Evolutionary conservation across 2,113 vertebrate species (phyloP).

Genomic region (Nothobranchius furzeri): DNA sequence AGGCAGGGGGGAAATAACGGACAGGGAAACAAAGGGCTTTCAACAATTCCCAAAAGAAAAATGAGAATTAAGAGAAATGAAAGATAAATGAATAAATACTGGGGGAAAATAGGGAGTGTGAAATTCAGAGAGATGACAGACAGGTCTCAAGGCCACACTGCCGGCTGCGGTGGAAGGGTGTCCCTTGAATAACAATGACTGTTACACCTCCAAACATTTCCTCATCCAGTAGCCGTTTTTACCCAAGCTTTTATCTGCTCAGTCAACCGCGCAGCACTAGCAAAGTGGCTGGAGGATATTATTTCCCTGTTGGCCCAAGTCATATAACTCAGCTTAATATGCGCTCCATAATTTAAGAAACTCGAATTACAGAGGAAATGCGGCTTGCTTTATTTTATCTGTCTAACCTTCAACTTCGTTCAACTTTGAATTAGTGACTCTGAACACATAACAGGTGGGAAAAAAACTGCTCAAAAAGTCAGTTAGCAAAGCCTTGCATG

Average conservation of each 20-base stretch:
- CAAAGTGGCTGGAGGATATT: conserved; percentile 81
- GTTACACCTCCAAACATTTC: conserved; percentile 82
- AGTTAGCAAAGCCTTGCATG: conserved; percentile 67
- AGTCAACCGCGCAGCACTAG: conserved; percentile 77
- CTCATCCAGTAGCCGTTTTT: conserved; percentile 80
- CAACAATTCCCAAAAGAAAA: conserved; percentile 76
- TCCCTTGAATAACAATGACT: conserved; percentile 84
- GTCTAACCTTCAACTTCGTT: conserved; percentile 82
- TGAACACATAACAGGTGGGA: conserved; percentile 70
- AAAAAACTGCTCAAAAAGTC: conserved; percentile 44
- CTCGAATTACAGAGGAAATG: conserved; percentile 79
- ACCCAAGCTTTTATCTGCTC: conserved; percentile 81
- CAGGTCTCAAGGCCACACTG: conserved; percentile 76
- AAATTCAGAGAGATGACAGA: conserved; percentile 77
- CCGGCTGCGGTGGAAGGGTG: conserved; percentile 65
- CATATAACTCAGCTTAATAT: conserved; percentile 84
- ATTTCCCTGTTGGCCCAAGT: conserved; percentile 82
- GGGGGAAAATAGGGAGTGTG: conserved; percentile 65
- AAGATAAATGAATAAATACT: conserved; percentile 75
- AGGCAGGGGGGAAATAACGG: conserved; percentile 39
- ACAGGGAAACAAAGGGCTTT: conserved; percentile 73
- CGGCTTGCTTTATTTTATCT: conserved; percentile 74
- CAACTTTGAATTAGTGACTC: conserved; percentile 78
- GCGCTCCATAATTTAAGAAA: conserved; percentile 83
- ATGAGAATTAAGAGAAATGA: conserved; percentile 75